Conservation (phyloP, 2,113 vertebrate genomes). For the Herpetotheres cachinnans region DNA sequence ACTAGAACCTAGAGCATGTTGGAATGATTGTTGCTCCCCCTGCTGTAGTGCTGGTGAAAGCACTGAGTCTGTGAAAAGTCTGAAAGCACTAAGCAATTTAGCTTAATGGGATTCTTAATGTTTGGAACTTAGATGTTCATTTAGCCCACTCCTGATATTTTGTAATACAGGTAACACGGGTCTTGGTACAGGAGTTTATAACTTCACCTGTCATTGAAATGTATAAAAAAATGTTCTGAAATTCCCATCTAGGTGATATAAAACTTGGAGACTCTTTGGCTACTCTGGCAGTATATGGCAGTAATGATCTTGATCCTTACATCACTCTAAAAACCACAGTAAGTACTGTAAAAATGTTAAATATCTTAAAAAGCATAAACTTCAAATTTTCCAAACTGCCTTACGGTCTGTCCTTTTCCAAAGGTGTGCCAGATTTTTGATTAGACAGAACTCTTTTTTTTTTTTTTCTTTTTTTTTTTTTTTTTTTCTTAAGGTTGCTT, state of each 20-base stretch:
- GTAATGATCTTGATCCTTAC: constrained; percentile 91
- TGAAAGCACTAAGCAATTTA: not conserved
- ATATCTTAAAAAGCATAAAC: not conserved
- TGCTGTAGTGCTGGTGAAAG: not conserved
- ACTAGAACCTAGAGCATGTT: not conserved
- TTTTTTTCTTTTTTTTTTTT: too few species aligned
- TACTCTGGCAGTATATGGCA: constrained; percentile 87
- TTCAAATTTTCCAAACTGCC: not conserved
- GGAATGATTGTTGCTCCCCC: not conserved
- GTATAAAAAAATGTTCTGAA: not conserved
- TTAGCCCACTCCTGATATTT: not conserved
- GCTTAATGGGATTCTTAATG: not conserved
- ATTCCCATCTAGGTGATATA: constrained; percentile 70
- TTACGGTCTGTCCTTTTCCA: not conserved
- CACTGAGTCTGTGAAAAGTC: not conserved
- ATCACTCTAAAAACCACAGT: constrained; percentile 94
- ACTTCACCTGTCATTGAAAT: not conserved
- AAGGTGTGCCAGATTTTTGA: not conserved
- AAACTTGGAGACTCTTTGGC: constrained; percentile 90
- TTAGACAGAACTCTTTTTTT: not conserved
- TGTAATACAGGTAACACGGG: not conserved
- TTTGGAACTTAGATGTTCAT: not conserved
- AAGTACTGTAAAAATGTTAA: constrained; percentile 34
- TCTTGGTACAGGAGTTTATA: not conserved
- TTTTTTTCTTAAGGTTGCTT: not conserved